Conservation (phyloP, 2,888 invertebrate species). For the Dynastes maya region DNA sequence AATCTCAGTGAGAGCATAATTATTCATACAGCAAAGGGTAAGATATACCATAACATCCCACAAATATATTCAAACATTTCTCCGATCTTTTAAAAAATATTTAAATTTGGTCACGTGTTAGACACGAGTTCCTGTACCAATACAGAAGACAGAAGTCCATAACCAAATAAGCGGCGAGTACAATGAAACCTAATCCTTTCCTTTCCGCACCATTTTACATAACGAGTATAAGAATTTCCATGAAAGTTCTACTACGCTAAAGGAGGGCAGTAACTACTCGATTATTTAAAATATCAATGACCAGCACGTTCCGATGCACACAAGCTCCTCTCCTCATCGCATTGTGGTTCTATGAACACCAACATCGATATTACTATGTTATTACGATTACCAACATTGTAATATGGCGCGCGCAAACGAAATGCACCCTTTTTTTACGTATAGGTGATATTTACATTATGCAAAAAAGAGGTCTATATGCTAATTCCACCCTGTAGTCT, state of each 20-base stretch:
- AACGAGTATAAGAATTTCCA: slow-evolving; percentile 44
- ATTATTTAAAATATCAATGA: slow-evolving; percentile 59
- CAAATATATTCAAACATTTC: not conserved
- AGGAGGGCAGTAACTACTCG: slow-evolving; percentile 52
- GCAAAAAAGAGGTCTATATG: slow-evolving; percentile 57
- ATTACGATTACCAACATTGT: slow-evolving; percentile 47
- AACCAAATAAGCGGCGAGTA: slow-evolving; percentile 12
- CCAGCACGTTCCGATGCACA: slow-evolving; percentile 54
- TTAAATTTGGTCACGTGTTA: slow-evolving; percentile 41
- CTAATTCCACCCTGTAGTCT: slow-evolving; percentile 57
- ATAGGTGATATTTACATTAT: slow-evolving; percentile 49
- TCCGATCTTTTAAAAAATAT: slow-evolving; percentile 35
- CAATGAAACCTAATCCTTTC: slow-evolving; percentile 42
- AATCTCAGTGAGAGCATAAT: too few species aligned
- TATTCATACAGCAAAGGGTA: not conserved
- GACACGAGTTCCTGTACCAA: slow-evolving; percentile 25
- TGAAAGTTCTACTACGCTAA: slow-evolving; percentile 53
- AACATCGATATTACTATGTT: slow-evolving; percentile 47
- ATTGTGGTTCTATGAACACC: slow-evolving; percentile 16
- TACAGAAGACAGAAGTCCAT: slow-evolving; percentile 4
- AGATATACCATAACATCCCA: not conserved
- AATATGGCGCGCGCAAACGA: slow-evolving; percentile 12
- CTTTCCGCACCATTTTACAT: slow-evolving; percentile 40
- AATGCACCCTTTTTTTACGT: slow-evolving; percentile 45
- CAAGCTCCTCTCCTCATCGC: slow-evolving; percentile 48